A percentile compares a stretch with the other conserved stretches of the same genome.
phyloP scores from a whole-genome alignment of 2,888 invertebrate genomes.

The Philopedon plagiatum region DNA sequence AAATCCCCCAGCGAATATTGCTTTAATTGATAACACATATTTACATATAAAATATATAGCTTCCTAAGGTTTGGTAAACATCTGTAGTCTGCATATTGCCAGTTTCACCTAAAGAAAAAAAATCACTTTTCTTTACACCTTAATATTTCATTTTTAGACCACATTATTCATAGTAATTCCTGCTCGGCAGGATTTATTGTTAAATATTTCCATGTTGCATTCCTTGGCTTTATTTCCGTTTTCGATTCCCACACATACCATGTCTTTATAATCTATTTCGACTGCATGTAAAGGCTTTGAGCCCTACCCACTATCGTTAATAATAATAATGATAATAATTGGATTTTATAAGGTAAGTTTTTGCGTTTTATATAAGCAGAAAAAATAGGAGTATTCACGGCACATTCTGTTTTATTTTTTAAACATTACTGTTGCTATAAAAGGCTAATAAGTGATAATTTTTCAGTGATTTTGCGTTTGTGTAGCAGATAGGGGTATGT shows the following conservation, averaged over 20 bases:
- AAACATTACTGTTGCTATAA: no score
- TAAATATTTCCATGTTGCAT: conserved; percentile 27
- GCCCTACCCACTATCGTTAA: conserved; percentile 7
- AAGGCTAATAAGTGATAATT: no score
- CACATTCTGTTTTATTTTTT: no score
- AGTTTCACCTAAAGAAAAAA: neutral
- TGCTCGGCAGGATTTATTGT: conserved; percentile 28
- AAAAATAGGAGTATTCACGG: no score
- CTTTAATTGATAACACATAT: no score
- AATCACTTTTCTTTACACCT: conserved; percentile 6
- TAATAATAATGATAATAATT: conserved; percentile 15
- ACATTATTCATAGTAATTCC: conserved; percentile 33
- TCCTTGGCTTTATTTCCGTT: conserved; percentile 34
- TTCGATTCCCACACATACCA: conserved; percentile 33
- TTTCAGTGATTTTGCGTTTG: no score
- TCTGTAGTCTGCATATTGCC: no score
- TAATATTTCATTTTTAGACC: conserved; percentile 24
- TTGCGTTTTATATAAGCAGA: neutral
- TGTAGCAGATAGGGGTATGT: no score
- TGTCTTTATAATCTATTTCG: conserved; percentile 34
- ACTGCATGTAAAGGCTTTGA: conserved; percentile 16
- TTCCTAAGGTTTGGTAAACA: no score
- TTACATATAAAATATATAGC: no score
- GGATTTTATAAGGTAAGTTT: neutral
- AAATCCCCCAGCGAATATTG: no score